Evolutionary conservation across 2,888 invertebrate genomes (phyloP), one percentile per base, ranked within the genome.

Genomic region (Dyspetes luteomarginatus): DNA sequence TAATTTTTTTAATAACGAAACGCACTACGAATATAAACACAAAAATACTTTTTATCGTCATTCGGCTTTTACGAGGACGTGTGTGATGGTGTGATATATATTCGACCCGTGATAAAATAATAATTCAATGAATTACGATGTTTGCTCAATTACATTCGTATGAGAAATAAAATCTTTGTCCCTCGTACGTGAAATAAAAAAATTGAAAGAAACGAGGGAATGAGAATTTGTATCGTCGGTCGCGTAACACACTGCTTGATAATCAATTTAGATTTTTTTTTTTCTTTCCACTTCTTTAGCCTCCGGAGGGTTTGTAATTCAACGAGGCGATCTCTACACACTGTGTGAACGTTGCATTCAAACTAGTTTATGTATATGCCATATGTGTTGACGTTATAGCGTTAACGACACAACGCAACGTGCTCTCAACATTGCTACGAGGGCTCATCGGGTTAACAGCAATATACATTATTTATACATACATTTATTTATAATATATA

Each of bases 91-190:
- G 50, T 78, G 52, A 52, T n/a, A n/a, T n/a, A 71, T 58, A 2
- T 12, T 36, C 48, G 17, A 71, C n/a, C 24, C 50, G 50, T 58
- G 67, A 60, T 72, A 67, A 67, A 72, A 72, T 72, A 65, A 67
- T 72, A 43, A 72, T 67, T 72, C 50, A 50, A 43, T 72, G 43
- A 60, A 67, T 72, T 72, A 78, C 67, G 50, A 72, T 60, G 52
- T 67, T 65, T 58, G 12, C 58, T 72, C 71, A 72, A 67, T 72
- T 72, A 26, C 15, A 69, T 52, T 62, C 24, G 52, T 50, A 64
- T 17, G 43, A 43, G 52, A 17, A 41, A 43, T 43, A 24, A 45
- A 48, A 52, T 50, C n/a, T 36, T 50, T 50, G 62, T 48, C 36
- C 60, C 50, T 36, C 43, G 12, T 24, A 62, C 52, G n/a, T 41